A percentile compares a stretch with the other conserved stretches of the same genome.
These are phyloP conservation scores for Pedetes capensis DNA, from an alignment of 2,113 vertebrate genomes.

Conservation along the genomic window DNA sequence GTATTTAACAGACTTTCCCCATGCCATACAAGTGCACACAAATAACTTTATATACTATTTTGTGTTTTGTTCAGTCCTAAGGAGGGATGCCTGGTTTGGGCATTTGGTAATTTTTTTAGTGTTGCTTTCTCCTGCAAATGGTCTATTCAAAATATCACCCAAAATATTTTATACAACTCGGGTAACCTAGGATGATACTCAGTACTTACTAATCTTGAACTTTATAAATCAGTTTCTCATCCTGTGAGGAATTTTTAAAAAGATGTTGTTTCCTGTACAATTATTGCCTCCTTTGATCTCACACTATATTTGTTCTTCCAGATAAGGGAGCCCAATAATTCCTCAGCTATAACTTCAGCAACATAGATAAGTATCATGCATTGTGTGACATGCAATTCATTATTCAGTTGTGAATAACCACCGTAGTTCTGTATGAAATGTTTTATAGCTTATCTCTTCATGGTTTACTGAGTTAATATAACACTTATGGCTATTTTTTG, in stretches of 20 bases:
- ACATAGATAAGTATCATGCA: slow-evolving; percentile 82
- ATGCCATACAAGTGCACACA: neutral
- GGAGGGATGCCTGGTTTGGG: neutral
- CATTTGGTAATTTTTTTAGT: neutral
- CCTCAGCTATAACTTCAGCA: slow-evolving; percentile 80
- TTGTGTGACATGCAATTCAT: slow-evolving; percentile 71
- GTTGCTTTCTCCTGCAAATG: slow-evolving; percentile 18
- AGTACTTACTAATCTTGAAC: slow-evolving; percentile 61
- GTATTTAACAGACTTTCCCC: neutral
- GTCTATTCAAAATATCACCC: neutral
- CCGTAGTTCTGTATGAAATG: slow-evolving; percentile 74
- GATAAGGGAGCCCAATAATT: slow-evolving; percentile 83
- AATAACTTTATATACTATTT: neutral
- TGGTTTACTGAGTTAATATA: slow-evolving; percentile 62
- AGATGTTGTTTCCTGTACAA: slow-evolving; percentile 81
- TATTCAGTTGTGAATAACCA: slow-evolving; percentile 75
- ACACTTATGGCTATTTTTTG: slow-evolving; percentile 52
- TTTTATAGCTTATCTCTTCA: slow-evolving; percentile 75
- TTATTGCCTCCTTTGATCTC: slow-evolving; percentile 87
- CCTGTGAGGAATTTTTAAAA: slow-evolving; percentile 71
- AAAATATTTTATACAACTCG: slow-evolving; percentile 40
- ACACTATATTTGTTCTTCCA: slow-evolving; percentile 71
- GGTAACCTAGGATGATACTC: slow-evolving; percentile 36
- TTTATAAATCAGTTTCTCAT: slow-evolving; percentile 79
- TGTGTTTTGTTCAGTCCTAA: neutral